Evolutionary conservation across 2,113 vertebrate species (phyloP).

Genomic region (Sander lucioperca): DNA sequence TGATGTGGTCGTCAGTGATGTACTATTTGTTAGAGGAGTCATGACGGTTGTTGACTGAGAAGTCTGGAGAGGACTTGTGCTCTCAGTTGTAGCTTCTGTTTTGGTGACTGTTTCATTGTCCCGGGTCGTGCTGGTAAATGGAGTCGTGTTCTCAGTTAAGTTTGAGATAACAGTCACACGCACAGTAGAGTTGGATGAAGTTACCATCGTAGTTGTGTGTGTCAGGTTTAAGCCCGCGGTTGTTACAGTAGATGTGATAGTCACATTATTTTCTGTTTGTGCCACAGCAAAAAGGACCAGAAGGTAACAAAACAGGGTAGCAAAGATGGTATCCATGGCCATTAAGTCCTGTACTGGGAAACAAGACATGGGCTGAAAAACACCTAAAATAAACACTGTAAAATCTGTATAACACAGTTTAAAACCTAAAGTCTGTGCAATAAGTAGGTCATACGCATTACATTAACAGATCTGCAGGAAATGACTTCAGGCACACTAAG

Average conservation of each 20-base stretch:
- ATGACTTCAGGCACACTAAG: background rate
- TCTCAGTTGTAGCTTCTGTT: constrained; percentile 13
- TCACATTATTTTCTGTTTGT: background rate
- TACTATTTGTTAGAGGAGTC: constrained; percentile 24
- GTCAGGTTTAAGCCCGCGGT: constrained; percentile 8
- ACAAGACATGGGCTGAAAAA: constrained; percentile 15
- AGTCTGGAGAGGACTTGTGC: constrained; percentile 28
- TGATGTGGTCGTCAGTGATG: constrained; percentile 5
- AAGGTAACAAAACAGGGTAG: constrained; percentile 42
- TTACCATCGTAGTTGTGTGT: background rate
- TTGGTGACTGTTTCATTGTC: background rate
- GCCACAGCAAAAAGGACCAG: constrained; percentile 42
- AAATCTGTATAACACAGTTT: background rate
- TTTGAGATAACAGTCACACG: constrained; percentile 4
- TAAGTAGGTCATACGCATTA: background rate
- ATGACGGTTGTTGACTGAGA: constrained; percentile 23
- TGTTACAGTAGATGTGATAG: background rate
- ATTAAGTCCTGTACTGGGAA: constrained; percentile 39
- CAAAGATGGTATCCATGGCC: constrained; percentile 53
- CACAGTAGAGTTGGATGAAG: constrained; percentile 21
- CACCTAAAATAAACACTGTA: background rate
- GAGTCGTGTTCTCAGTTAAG: background rate
- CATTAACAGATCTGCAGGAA: constrained; percentile 3
- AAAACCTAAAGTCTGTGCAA: background rate
- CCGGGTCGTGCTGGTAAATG: constrained; percentile 1